Percentiles rank a stretch among this genome's conserved stretches.
These are phyloP conservation scores for Palythoa grandiflora DNA, from an alignment of 92 coral and sea anemone genomes.

Conservation along the genomic window DNA sequence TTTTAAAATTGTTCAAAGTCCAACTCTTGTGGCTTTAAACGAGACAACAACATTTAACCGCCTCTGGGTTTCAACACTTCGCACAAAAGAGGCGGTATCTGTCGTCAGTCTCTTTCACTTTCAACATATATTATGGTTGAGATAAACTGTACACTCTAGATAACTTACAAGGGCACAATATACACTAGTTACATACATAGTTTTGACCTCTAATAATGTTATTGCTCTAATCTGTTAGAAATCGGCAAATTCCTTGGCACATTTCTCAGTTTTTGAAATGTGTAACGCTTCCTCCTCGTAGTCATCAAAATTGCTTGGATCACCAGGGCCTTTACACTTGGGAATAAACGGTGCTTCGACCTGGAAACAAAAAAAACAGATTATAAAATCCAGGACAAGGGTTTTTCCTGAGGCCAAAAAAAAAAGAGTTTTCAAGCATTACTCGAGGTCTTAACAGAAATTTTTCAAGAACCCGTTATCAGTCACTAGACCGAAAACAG, in stretches of 20 bases:
- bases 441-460: too few relatives aligned
- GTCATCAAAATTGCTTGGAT: slow-evolving; percentile 98
- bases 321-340: slow-evolving; percentile 98
- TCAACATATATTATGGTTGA: slow-evolving; percentile 49
- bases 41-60: slow-evolving; percentile 37
- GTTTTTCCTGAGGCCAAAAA: too few relatives aligned
- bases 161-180: slow-evolving; percentile 47
- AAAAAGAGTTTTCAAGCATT: too few relatives aligned
- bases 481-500: too few relatives aligned
- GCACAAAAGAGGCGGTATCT: slow-evolving; percentile 19
- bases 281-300: slow-evolving; percentile 97
- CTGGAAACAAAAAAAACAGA: slow-evolving; percentile 48
- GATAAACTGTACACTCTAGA: slow-evolving; percentile 55
- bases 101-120: slow-evolving; percentile 17
- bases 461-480: too few relatives aligned
- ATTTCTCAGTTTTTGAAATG: slow-evolving; percentile 95
- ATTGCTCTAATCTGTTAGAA: slow-evolving; percentile 71
- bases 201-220: slow-evolving; percentile 42
- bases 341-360: slow-evolving; percentile 99
- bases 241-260: slow-evolving; percentile 99
- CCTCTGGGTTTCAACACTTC: slow-evolving; percentile 11
- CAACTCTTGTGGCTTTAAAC: slow-evolving; percentile 45
- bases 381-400: background rate
- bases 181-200: slow-evolving; percentile 49
- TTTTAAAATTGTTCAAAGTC: slow-evolving; percentile 46